Conservation (phyloP, 2,113 vertebrate species). For the Lycocorax pyrrhopterus region DNA sequence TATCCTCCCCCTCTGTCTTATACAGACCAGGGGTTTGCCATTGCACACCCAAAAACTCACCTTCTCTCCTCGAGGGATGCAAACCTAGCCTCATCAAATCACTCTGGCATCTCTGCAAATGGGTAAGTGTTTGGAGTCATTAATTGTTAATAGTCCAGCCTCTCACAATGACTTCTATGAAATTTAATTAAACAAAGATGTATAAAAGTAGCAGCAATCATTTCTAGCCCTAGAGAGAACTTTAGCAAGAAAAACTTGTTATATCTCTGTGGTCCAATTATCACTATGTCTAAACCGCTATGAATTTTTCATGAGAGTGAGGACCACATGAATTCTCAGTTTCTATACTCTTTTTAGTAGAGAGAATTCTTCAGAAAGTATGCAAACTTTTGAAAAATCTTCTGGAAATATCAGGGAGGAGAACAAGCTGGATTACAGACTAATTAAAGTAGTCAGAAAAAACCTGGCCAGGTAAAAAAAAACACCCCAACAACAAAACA, state of each 20-base stretch:
- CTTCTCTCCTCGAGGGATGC: neutral
- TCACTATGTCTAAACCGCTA: neutral
- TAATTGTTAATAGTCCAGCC: neutral
- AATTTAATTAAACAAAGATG: neutral
- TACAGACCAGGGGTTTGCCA: neutral
- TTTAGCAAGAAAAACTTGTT: neutral
- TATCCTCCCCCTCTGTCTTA: neutral
- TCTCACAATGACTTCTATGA: neutral
- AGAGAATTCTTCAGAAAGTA: neutral
- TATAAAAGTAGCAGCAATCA: neutral
- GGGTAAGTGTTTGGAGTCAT: neutral
- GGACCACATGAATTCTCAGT: neutral
- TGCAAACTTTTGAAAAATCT: neutral
- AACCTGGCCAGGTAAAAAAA: neutral
- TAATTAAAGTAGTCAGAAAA: neutral
- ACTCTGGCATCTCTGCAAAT: neutral
- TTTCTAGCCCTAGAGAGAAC: neutral
- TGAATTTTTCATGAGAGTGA: conserved; percentile 24
- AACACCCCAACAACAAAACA: neutral
- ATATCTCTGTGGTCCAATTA: conserved; percentile 9
- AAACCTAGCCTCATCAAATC: neutral
- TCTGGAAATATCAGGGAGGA: neutral
- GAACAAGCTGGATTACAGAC: neutral
- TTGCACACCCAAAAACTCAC: neutral
- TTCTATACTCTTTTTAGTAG: neutral